Evolutionary conservation across 2,888 invertebrate genomes (phyloP), one percentile per base, ranked within the genome.

Genomic region (Drosophila kuntzei): DNA sequence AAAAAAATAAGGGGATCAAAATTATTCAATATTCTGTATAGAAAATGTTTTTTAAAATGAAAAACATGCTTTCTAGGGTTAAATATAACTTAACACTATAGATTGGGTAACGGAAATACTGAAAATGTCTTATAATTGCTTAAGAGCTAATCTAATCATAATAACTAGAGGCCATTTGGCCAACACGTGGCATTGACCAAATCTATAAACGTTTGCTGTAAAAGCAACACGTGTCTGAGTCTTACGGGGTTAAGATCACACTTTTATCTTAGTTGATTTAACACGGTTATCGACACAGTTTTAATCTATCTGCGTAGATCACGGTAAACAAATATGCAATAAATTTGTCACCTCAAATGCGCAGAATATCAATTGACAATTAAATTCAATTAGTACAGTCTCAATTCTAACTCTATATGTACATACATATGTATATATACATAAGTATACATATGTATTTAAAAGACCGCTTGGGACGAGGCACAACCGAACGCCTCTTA

Each of bases 261-360:
- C 84, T 87, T 73, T 54, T 65, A 76, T 67, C 79, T 78, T 72
- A 90, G 90, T 76, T 85, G 89, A 90, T 90, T 90, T 81, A 91
- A 91, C 90, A 91, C 91, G 92, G 91, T 87, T 90, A 91, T 90
- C 79, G 90, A 91, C 88, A 87, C 91, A 86, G 61, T 75, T 81
- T 91, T 91, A 78, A 89, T 91, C 72, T 92, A 90, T 91, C 91
- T 92, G 91, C 83, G 85, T 83, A 76, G 91, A 91, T 91, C 91
- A 90, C 87, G 92, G 91, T 84, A 72, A 76, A 84, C 91, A 91
- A 92, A 90, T 86, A 89, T 87, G 71, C 71, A 57, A 8, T 74
- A 1, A 51, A 86, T 90, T 90, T 90, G 91, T 75, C 87, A 88
- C 91, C 92, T 90, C 91, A 91, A 91, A 91, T 91, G 91, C 82